A percentile compares a stretch with the other conserved stretches of the same genome.
Evolutionary conservation across 2,113 vertebrate genomes (phyloP).

Genomic region (Hassar affinis): DNA sequence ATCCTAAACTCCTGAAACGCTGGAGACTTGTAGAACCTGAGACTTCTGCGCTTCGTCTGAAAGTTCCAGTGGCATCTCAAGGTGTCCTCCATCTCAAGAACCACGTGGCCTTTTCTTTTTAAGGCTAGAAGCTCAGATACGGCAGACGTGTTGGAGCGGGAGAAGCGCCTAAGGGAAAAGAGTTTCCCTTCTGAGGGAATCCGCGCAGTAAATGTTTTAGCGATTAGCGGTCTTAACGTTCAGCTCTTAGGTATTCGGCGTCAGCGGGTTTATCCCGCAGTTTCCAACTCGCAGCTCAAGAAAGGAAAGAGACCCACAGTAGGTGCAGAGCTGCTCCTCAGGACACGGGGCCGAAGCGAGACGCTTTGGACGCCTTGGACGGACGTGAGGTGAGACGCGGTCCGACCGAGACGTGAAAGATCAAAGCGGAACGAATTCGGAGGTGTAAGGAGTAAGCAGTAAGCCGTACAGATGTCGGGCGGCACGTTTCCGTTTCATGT

Average conservation of each 20-base stretch:
- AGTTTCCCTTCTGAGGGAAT: slow-evolving; percentile 9
- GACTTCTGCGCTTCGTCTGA: too few species aligned
- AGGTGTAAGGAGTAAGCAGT: neutral
- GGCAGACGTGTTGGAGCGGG: neutral
- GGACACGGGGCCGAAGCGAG: too few species aligned
- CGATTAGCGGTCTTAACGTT: slow-evolving; percentile 16
- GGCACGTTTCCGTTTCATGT: neutral
- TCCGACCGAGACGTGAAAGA: neutral
- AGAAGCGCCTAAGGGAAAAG: neutral
- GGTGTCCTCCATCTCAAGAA: neutral
- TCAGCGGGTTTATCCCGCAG: slow-evolving; percentile 2
- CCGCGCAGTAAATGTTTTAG: slow-evolving; percentile 12
- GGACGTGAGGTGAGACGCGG: too few species aligned
- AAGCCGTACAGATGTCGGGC: too few species aligned
- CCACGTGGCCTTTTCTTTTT: neutral
- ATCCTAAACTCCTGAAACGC: too few species aligned
- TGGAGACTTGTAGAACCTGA: too few species aligned
- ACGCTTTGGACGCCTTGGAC: too few species aligned
- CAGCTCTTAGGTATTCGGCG: slow-evolving; percentile 3
- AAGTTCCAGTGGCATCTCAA: neutral
- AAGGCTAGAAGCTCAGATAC: neutral
- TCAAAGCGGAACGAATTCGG: neutral
- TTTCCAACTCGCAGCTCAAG: neutral
- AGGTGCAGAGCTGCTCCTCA: neutral
- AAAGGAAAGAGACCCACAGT: neutral